Conservation (phyloP, 2,113 vertebrate genomes). For the Platycercus adscitus region DNA sequence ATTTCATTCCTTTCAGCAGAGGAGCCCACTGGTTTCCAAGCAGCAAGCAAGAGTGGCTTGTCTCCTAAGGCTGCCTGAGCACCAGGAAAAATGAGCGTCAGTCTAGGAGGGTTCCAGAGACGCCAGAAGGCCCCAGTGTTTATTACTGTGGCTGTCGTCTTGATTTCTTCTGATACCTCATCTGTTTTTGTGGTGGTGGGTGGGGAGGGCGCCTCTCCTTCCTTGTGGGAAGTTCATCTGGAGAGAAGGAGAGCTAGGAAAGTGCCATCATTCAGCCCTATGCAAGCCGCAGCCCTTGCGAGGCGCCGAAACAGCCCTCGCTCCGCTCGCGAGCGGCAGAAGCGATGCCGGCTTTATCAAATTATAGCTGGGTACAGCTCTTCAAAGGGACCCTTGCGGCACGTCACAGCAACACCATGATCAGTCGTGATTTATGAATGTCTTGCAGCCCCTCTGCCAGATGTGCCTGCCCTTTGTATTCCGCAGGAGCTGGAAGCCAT, state of each 20-base stretch:
- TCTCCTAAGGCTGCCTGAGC: background rate
- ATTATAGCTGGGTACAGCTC: background rate
- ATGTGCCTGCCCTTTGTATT: constrained; percentile 52
- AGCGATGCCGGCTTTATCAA: background rate
- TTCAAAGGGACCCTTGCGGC: constrained; percentile 17
- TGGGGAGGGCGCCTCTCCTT: background rate
- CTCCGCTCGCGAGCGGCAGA: fast-evolving
- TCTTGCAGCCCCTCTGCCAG: constrained; percentile 32
- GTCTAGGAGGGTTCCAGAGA: background rate
- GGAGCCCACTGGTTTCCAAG: background rate
- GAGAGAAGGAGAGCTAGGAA: background rate
- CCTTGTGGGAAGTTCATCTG: background rate
- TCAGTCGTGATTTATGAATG: background rate
- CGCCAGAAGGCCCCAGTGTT: background rate
- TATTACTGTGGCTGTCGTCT: background rate
- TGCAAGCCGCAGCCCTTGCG: fast-evolving
- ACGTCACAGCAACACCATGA: background rate
- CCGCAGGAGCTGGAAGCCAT: background rate
- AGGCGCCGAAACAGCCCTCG: fast-evolving
- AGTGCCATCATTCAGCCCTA: fast-evolving
- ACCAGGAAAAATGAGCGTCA: background rate
- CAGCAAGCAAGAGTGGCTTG: fast-evolving
- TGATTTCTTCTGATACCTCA: constrained; percentile 10
- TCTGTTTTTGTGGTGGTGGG: background rate
- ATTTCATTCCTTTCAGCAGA: background rate